Base-by-base conservation (phyloP, 2,888 invertebrate species). In the Lordiphosa fenestrarum region DNA sequence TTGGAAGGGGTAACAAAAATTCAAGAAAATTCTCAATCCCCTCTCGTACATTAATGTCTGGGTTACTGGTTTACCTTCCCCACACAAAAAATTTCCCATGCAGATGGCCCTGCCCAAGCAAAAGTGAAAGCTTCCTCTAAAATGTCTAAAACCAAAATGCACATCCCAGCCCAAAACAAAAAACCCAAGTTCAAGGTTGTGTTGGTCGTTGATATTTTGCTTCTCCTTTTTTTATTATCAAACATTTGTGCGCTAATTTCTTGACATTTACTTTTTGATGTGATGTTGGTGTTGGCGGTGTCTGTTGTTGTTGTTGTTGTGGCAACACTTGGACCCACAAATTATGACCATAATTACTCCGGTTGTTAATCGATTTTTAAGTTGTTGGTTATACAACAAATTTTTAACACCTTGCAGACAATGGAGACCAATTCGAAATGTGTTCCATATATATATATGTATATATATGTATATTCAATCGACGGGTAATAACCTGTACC, bases 381-480 rank as follows among this genome's bases (percentile, higher is more conserved):
- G 84, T 67, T 71, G 77, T 73, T 66, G 63, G 54, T 66, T 66
- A 66, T 66, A 66, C 55, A 66, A 66, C 61, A 58, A 49, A 71
- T 73, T 66, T 83, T 78, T 83, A 83, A 78, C 77, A 78, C 77
- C 73, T 83, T 68, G 62, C 77, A 63, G 57, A 80, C 81, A 83
- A 67, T 73, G 61, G 61, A 39, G 67, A 66, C 56, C 40, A 51
- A 33, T 39, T 61, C 50, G 30, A 13, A 38, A 23, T 47, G 64
- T 64, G 49, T 69, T 67, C 30, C 30, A 30, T 71, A 65, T 69
- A 65, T 66, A n/a, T 50, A 52, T 2, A 1, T 2, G 15, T 15
- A 30, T 71, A 65, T 69, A 65, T 66, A n/a, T 50, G 49, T 54
- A 59, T 60, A 66, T 81, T 62, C 64, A 63, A 49, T 50, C 54